Evolutionary conservation across 2,888 invertebrate genomes (phyloP), one percentile per base, ranked within the genome.

Genomic region (Yponomeuta malinellus): DNA sequence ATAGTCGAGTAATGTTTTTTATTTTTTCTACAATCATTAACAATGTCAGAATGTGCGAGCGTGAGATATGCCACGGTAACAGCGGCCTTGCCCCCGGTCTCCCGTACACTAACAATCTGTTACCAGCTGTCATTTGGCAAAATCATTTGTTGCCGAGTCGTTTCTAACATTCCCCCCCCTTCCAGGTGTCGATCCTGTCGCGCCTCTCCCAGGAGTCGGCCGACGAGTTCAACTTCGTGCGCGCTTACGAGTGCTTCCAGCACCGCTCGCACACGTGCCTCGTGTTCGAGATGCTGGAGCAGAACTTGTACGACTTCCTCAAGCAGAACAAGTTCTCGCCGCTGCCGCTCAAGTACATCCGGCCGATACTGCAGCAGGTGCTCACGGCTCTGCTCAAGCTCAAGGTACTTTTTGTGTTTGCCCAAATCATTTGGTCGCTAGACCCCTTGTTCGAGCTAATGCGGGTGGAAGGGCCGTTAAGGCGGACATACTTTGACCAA

Each of bases 241-340:
- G 99, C 76, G 99, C 99, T 69, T 99, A 98, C 93, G 99, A 99
- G 92, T 99, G 99, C 93, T 99, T 99, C 93, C 98, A 98, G 93
- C 99, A 99, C 92, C 98, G 99, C 90, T 98, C 98, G 87, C 99
- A 99, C 93, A 99, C 99, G 71, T 99, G 99, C 91, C 95, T 99
- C 91, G 99, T 99, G 84, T 99, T 99, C 89, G 99, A 99, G 93
- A 99, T 99, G 99, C 95, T 99, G 81, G 99, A 99, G 86, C 99
- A 99, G 93, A 99, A 99, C 93, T 94, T 99, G 77, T 99, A 99
- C 92, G 99, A 99, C 94, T 99, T 99, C 92, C 95, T 99, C 78
- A 99, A 99, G 89, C 98, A 99, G 93, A 99, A 99, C 93, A 99
- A 99, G 93, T 99, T 99, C 93, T 98, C 98, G 84, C 99, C 99